Evolutionary conservation across 2,113 vertebrate genomes (phyloP).

Genomic region (Carassius auratus): DNA sequence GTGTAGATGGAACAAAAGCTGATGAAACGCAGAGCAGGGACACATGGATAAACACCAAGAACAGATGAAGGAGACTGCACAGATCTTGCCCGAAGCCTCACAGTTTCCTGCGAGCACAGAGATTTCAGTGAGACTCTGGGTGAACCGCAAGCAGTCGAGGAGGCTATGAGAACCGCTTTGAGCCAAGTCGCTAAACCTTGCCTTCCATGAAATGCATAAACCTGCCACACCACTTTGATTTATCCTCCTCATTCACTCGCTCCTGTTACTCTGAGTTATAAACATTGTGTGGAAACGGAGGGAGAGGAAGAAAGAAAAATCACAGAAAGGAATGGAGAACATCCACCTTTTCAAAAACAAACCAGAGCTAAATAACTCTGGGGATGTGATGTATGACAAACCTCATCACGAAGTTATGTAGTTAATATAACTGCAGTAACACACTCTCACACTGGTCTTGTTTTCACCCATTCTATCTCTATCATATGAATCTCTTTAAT

Average conservation of each 20-base stretch:
- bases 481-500: background rate
- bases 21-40: constrained; percentile 18
- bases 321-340: constrained; percentile 25
- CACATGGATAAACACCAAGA: background rate
- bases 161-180: constrained; percentile 38
- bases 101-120: constrained; percentile 29
- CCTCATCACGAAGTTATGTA: constrained; percentile 38
- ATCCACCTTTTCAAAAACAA: constrained; percentile 47
- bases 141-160: constrained; percentile 44
- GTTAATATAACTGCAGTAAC: constrained; percentile 5
- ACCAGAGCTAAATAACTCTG: constrained; percentile 16
- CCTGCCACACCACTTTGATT: constrained; percentile 49
- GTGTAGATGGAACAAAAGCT: constrained; percentile 10
- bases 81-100: constrained; percentile 7
- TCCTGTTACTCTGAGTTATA: constrained; percentile 39
- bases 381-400: constrained; percentile 33
- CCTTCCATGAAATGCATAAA: constrained; percentile 48
- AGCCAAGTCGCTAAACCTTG: constrained; percentile 46
- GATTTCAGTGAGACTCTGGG: constrained; percentile 36
- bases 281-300: constrained; percentile 38
- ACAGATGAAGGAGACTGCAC: background rate
- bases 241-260: constrained; percentile 41
- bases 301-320: constrained; percentile 31
- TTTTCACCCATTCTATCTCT: background rate
- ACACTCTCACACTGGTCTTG: background rate